Base-by-base conservation (phyloP, 2,888 invertebrate genomes). In the Diplazon laetatorius region DNA sequence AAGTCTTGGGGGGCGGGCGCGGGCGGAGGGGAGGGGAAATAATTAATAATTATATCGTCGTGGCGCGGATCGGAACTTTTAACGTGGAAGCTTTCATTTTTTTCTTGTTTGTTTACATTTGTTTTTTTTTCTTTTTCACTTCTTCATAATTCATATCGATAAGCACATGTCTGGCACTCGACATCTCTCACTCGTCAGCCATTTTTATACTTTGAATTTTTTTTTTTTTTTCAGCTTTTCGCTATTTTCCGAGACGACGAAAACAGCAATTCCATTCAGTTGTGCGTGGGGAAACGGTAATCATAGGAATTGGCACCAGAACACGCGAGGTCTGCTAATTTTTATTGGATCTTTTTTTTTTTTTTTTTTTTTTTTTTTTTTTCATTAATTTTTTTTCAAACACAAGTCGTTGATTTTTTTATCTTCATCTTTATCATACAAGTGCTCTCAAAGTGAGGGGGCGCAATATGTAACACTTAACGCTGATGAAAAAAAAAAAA, bases 21-120 rank as follows among this genome's bases (percentile, higher is more conserved):
- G n/a, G n/a, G n/a, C n/a, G n/a, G n/a, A n/a, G n/a, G n/a, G n/a
- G n/a, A n/a, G n/a, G 55, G 20, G 39, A 37, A 71, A 66, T 44
- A 74, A 66, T 70, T 22, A 16, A 74, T 75, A 42, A 37, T 55
- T 60, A 20, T 60, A 78, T 66, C 66, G 74, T 75, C 66, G 70
- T 48, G 35, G 78, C 78, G 78, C 66, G 42, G 70, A 71, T 75
- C 78, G 55, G 78, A 78, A 78, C 78, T 74, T 75, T 70, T 71
- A 74, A 78, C 78, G 70, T 78, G 78, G 78, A 78, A 78, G 78
- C 65, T 69, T 55, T 55, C 42, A 70, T n/a, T n/a, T n/a, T n/a
- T n/a, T n/a, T n/a, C n/a, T n/a, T n/a, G n/a, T n/a, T n/a, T n/a
- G n/a, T n/a, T n/a, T n/a, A n/a, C n/a, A n/a, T n/a, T 68, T 42